Percentiles rank a stretch among this genome's conserved stretches.
Conservation (phyloP, 2,888 invertebrate species). For the Netelia fuscicornis region DNA sequence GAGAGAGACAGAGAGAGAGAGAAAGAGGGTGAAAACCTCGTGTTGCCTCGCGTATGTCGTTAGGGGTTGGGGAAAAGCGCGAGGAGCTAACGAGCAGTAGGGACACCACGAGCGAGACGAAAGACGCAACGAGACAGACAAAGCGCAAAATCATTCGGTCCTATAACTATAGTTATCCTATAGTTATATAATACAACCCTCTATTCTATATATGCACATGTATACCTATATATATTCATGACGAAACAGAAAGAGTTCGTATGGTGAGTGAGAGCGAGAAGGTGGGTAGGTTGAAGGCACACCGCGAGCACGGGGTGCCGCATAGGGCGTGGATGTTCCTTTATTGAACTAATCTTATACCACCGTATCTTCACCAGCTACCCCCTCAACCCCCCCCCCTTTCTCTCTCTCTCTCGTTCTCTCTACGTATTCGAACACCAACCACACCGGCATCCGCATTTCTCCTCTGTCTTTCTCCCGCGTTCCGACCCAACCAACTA, state of each 20-base stretch:
- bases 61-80: constrained; percentile 14
- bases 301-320: constrained; percentile 69
- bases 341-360: constrained; percentile 82
- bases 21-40: constrained; percentile 13
- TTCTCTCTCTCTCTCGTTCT: constrained; percentile 51
- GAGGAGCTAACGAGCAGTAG: constrained; percentile 33
- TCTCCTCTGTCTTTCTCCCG: constrained; percentile 27
- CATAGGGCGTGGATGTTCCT: constrained; percentile 80
- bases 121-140: constrained; percentile 31
- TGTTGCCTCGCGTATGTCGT: constrained; percentile 31
- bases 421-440: constrained; percentile 41
- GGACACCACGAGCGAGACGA: constrained; percentile 2
- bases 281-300: constrained; percentile 16
- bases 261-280: constrained; percentile 41
- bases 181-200: neutral
- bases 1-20: neutral
- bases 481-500: constrained; percentile 25
- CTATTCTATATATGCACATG: neutral
- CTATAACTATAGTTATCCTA: constrained; percentile 10
- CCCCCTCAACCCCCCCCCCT: constrained; percentile 52
- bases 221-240: constrained; percentile 4
- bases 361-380: constrained; percentile 75
- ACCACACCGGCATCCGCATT: constrained; percentile 27
- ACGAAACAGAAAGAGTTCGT: constrained; percentile 55
- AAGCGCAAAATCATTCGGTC: constrained; percentile 12